Base-by-base conservation (phyloP, 2,113 vertebrate species). In the Apistogramma diplotaenia region DNA sequence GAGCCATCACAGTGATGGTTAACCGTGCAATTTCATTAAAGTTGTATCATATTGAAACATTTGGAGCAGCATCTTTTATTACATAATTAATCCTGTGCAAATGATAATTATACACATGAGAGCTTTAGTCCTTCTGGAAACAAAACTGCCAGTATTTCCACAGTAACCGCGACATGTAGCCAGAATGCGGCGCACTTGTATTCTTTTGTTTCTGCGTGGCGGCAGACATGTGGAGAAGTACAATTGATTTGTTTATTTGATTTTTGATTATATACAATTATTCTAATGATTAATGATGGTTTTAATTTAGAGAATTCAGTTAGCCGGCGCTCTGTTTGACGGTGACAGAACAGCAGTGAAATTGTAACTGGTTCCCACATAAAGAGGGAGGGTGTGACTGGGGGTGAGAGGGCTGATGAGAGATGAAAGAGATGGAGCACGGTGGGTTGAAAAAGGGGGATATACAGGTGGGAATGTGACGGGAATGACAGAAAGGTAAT, bases 61-160 rank as follows among this genome's bases (percentile, higher is more conserved):
- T 70, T 70, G 25, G 25, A 70, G 49, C 65, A n/a, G 18, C 65
- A 51, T 51, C 65, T 31, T 51, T 49, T 70, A 70, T 70, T 49
- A 29, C 43, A 70, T 51, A 70, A 70, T 70, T 70, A 51, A 70
- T 70, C 25, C 65, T 51, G 43, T 51, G 43, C 18, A 70, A 70
- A 51, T 51, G 7, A 51, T 51, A 70, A 70, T 51, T 70, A 70
- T 31, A 70, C 25, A 51, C 65, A 31, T 70, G 65, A 70, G 65
- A 29, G 43, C 10, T 65, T 65, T 65, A 65, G 23, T 65, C 21
- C 21, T 65, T 46, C 21, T 70, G 10, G 0, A 51, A 70, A 3
- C 65, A 70, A 70, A 51, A 51, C 10, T 31, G 40, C 19, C 25
- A 18, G 19, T 51, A 49, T 29, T 70, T n/a, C 62, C 62, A 70